phyloP scores from a whole-genome alignment of 2,797 vertebrate species.

The Lagodon rhomboides region DNA sequence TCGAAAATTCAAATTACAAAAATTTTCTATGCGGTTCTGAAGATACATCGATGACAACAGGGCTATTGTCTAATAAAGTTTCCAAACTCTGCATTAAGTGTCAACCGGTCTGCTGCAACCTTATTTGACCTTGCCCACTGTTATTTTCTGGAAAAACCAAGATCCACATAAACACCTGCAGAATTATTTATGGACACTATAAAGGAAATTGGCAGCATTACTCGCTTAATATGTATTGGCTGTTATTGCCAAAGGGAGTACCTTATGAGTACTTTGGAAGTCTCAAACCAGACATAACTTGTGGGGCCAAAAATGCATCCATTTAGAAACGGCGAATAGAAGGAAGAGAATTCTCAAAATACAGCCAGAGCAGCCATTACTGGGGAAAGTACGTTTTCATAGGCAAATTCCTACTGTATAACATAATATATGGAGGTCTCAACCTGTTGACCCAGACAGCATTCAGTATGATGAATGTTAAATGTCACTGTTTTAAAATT shows the following conservation, averaged over 20 bases:
- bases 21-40: too few species aligned
- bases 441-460: constrained; percentile 21
- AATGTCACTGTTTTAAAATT: constrained; percentile 50
- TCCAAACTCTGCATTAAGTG: constrained; percentile 12
- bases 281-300: constrained; percentile 59
- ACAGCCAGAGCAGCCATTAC: constrained; percentile 48
- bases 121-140: constrained; percentile 44
- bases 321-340: constrained; percentile 47
- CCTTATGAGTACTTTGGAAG: constrained; percentile 49
- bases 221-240: constrained; percentile 36
- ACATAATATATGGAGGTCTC: constrained; percentile 28
- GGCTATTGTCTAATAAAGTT: too few species aligned
- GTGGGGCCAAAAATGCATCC: constrained; percentile 49
- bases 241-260: constrained; percentile 46
- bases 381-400: constrained; percentile 38
- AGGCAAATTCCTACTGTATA: constrained; percentile 26
- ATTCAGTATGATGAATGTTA: constrained; percentile 46
- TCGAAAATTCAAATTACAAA: too few species aligned
- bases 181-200: constrained; percentile 56
- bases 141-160: constrained; percentile 39
- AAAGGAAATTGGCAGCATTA: constrained; percentile 44
- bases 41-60: constrained; percentile 29
- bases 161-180: constrained; percentile 42
- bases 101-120: constrained; percentile 49
- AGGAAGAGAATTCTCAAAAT: constrained; percentile 42